Percentiles rank a stretch among this genome's conserved stretches.
Evolutionary conservation across 1,140 invertebrate genomes (phyloP).

Genomic region (Paraescarpia echinospica): DNA sequence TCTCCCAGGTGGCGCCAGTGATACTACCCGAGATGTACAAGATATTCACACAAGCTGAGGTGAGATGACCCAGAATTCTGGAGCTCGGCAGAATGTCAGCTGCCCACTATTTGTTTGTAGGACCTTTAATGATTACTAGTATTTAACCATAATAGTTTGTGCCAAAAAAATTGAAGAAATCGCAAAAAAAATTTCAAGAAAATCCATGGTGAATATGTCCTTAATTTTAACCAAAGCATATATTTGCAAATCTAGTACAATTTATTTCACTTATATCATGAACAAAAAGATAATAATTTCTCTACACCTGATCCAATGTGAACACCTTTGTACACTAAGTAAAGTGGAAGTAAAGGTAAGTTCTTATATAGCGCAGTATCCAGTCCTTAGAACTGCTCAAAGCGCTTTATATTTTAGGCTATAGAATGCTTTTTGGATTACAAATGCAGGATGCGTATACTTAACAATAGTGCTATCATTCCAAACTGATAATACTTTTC

Average conservation of each 20-base stretch:
- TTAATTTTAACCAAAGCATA: no score
- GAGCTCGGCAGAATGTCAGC: background rate
- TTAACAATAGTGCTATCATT: background rate
- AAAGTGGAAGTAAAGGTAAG: no score
- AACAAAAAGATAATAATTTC: background rate
- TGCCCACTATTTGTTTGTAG: background rate
- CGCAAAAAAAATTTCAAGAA: no score
- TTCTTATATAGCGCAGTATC: no score
- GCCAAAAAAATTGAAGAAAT: background rate
- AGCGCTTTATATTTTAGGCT: background rate
- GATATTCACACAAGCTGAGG: slow-evolving; percentile 70
- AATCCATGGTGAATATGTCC: no score
- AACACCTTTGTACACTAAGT: background rate
- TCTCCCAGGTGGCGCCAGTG: slow-evolving; percentile 72
- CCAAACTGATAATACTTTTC: background rate
- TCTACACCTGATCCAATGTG: background rate
- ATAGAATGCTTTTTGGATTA: background rate
- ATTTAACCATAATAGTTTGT: background rate
- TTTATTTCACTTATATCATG: background rate
- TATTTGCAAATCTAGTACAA: no score
- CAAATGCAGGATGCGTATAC: background rate
- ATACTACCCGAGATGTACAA: slow-evolving; percentile 77
- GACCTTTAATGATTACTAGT: background rate
- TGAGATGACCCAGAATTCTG: slow-evolving; percentile 44
- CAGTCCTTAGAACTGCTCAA: no score